Percentiles rank a stretch among this genome's conserved stretches.
phyloP scores from a whole-genome alignment of 2,888 invertebrate genomes.

The Eupithecia dodoneata region DNA sequence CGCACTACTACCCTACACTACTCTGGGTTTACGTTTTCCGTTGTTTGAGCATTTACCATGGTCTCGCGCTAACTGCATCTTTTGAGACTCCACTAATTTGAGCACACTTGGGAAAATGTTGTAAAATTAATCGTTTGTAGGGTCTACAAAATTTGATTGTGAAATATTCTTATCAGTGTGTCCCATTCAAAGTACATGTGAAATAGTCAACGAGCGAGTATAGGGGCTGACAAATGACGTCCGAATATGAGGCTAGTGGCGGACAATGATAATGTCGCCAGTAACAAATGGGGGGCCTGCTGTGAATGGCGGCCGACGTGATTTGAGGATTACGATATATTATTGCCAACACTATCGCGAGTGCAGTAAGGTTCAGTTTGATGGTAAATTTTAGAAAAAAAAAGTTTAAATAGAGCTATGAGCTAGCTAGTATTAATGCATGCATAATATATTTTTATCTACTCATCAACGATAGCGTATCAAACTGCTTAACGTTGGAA shows the following conservation, averaged over 20 bases:
- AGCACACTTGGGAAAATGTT: background rate
- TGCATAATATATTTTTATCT: background rate
- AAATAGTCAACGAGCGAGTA: conserved; percentile 57
- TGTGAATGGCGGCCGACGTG: conserved; percentile 62
- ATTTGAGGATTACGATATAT: conserved; percentile 72
- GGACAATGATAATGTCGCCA: conserved; percentile 77
- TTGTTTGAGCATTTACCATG: background rate
- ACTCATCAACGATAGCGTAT: background rate
- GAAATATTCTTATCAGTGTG: conserved; percentile 14
- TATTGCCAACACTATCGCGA: conserved; percentile 63
- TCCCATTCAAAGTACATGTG: conserved; percentile 46
- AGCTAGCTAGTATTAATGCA: background rate
- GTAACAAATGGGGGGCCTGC: conserved; percentile 74
- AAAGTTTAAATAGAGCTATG: background rate
- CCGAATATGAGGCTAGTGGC: conserved; percentile 75
- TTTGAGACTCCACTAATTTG: background rate
- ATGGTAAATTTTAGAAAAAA: background rate
- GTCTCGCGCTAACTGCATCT: background rate
- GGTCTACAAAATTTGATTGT: background rate
- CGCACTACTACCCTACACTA: background rate
- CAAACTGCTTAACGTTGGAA: background rate
- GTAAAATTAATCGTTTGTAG: background rate
- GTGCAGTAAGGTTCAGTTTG: conserved; percentile 30
- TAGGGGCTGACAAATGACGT: conserved; percentile 73
- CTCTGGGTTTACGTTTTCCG: background rate